Evolutionary conservation across 2,888 invertebrate species (phyloP), one percentile per base, ranked within the genome.

Genomic region (Amblyteles armatorius): DNA sequence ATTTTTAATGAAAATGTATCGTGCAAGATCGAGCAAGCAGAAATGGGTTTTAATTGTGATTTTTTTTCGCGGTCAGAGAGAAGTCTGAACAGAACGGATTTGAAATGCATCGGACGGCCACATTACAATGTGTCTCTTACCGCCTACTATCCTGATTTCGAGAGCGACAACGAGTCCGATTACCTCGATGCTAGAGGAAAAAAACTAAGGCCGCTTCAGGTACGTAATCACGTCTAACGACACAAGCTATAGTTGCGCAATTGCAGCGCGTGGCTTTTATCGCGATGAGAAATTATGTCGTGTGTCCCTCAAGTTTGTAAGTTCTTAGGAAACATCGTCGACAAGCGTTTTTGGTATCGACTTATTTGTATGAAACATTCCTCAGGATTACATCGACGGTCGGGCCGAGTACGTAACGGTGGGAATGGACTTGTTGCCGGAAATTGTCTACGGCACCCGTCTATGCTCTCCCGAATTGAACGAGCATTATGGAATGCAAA

Each of bases 391-490:
- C 83, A 89, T 95, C 26, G 95, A 95, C 86, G 94, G 94, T 65
- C 92, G 95, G 60, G 90, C 91, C 0, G 92, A 93, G 26, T 95
- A 93, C 84, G 94, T 95, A 13, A 95, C 95, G 0, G 89, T 94
- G 6, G 93, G 95, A 1, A 95, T 95, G 94, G 95, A 95, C 84
- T 73, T 87, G 11, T 90, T 92, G 55, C 89, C 94, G 9, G 90
- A 92, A 33, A 91, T 95, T 52, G 91, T 93, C 0, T 95, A 95
- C 82, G 95, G 94, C 0, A 94, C 94, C 0, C 90, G 90, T 72
- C 90, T 94, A 7, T 95, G 95, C 87, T 94, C 95, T 84, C 95
- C 95, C 7, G 94, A 95, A 89, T 87, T 95, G 50, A 95, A 95
- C 85, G 86, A 91, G 76, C 94, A 95, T 90, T 95, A 94, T 86